Percentiles rank a stretch among this genome's conserved stretches.
Conservation (phyloP, 2,888 invertebrate genomes). For the Trimorus sp. region DNA sequence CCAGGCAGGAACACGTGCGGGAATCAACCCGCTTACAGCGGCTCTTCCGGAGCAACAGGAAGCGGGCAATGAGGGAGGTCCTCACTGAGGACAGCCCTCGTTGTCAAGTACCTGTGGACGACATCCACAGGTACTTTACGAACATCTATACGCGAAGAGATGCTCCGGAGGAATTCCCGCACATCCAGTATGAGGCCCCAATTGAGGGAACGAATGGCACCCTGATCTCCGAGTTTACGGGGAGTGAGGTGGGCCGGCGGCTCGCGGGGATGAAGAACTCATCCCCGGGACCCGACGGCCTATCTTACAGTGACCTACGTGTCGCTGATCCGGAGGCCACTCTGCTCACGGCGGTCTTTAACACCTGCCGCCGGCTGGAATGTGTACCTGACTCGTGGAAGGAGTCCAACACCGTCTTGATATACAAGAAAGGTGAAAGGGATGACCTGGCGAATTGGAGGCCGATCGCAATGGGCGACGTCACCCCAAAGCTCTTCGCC, state of each 20-base stretch:
- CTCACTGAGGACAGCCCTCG: slow-evolving; percentile 32
- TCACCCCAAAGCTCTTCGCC: slow-evolving; percentile 53
- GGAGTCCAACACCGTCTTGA: slow-evolving; percentile 57
- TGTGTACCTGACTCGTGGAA: slow-evolving; percentile 58
- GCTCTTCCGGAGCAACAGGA: slow-evolving; percentile 44
- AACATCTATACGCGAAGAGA: slow-evolving; percentile 6
- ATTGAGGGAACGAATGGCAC: slow-evolving; percentile 7
- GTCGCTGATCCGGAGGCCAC: slow-evolving; percentile 58
- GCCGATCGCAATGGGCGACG: slow-evolving; percentile 71
- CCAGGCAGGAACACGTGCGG: slow-evolving; percentile 19
- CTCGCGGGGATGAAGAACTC: slow-evolving; percentile 49
- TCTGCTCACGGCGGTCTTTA: slow-evolving; percentile 57
- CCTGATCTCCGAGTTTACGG: slow-evolving; percentile 8
- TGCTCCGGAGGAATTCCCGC: slow-evolving; percentile 21
- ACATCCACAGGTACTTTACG: slow-evolving; percentile 36
- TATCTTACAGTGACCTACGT: slow-evolving; percentile 59
- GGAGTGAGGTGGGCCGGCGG: slow-evolving; percentile 27
- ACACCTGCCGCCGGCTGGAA: slow-evolving; percentile 57
- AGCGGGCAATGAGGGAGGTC: slow-evolving; percentile 56
- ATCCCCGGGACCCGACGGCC: slow-evolving; percentile 54
- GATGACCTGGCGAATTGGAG: slow-evolving; percentile 71
- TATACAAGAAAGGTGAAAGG: slow-evolving; percentile 56
- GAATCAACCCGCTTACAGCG: slow-evolving; percentile 41
- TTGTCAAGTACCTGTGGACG: slow-evolving; percentile 40
- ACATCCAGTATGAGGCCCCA: slow-evolving; percentile 18